Evolutionary conservation across 2,113 vertebrate species (phyloP).

Genomic region (Heterochromis multidens): DNA sequence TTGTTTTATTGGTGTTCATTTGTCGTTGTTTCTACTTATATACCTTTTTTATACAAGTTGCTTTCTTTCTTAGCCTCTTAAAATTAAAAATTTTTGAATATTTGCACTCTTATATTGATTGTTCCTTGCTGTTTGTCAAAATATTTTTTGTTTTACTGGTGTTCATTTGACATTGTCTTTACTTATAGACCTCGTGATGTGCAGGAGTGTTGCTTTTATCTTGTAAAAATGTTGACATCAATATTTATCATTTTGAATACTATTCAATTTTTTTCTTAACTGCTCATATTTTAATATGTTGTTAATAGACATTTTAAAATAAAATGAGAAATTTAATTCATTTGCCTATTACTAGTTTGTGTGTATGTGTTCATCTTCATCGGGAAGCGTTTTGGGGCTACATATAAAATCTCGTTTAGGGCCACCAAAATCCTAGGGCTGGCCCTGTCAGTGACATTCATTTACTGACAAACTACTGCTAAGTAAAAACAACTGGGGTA

Average conservation of each 20-base stretch:
- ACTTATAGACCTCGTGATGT: no score
- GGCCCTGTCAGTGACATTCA: neutral
- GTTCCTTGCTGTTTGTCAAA: no score
- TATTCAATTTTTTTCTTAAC: neutral
- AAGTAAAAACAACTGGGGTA: neutral
- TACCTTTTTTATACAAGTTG: no score
- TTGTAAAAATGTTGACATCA: no score
- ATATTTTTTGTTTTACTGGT: no score
- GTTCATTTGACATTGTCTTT: no score
- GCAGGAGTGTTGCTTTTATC: no score
- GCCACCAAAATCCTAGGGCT: neutral
- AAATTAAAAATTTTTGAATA: no score
- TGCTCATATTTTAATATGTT: neutral
- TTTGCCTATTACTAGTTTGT: neutral
- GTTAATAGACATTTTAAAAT: neutral
- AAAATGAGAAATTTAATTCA: neutral
- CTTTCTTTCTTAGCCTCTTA: no score
- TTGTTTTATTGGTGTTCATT: no score
- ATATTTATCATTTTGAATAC: neutral
- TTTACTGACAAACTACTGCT: neutral
- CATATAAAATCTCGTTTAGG: neutral
- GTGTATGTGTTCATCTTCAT: neutral
- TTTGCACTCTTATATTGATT: no score
- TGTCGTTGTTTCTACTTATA: no score
- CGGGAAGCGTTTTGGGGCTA: neutral